Conservation (phyloP, 23 tunicate genomes). For the Corella eumyota region DNA sequence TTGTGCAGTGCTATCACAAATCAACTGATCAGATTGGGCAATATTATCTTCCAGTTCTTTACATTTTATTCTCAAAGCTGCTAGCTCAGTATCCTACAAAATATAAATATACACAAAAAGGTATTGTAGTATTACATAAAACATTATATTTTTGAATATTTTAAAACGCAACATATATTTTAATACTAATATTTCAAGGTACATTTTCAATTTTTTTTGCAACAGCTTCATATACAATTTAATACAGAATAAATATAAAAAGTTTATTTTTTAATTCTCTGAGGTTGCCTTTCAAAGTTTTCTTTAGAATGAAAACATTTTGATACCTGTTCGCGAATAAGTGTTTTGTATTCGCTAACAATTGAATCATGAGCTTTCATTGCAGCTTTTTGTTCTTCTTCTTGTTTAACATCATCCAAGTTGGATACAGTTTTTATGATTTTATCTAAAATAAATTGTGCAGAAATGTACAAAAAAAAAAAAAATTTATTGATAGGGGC, state of each 20-base stretch:
- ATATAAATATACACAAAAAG: too few species aligned
- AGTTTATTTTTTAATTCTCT: too few species aligned
- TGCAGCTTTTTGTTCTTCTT: slow-evolving; percentile 86
- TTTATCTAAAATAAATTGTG: slow-evolving; percentile 13
- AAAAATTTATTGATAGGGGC: too few species aligned
- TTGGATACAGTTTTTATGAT: slow-evolving; percentile 75
- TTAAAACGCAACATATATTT: too few species aligned
- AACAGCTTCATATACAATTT: too few species aligned
- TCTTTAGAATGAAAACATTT: not conserved
- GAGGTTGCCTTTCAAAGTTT: not conserved
- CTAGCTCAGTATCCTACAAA: slow-evolving; percentile 46
- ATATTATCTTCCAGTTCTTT: slow-evolving; percentile 23
- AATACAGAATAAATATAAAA: too few species aligned
- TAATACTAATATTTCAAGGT: too few species aligned
- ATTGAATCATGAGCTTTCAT: slow-evolving; percentile 91
- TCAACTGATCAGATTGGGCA: not conserved
- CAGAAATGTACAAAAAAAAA: too few species aligned
- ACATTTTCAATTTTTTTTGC: too few species aligned
- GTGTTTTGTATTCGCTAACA: slow-evolving; percentile 51
- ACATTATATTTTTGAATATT: too few species aligned
- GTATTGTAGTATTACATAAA: too few species aligned
- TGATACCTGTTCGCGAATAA: slow-evolving; percentile 70
- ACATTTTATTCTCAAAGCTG: slow-evolving; percentile 18
- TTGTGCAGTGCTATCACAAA: slow-evolving; percentile 29
- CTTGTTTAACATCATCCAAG: slow-evolving; percentile 85